A percentile compares a stretch with the other conserved stretches of the same genome.
Conservation (phyloP, 2,888 invertebrate species). For the Hypselothyrea guttata region DNA sequence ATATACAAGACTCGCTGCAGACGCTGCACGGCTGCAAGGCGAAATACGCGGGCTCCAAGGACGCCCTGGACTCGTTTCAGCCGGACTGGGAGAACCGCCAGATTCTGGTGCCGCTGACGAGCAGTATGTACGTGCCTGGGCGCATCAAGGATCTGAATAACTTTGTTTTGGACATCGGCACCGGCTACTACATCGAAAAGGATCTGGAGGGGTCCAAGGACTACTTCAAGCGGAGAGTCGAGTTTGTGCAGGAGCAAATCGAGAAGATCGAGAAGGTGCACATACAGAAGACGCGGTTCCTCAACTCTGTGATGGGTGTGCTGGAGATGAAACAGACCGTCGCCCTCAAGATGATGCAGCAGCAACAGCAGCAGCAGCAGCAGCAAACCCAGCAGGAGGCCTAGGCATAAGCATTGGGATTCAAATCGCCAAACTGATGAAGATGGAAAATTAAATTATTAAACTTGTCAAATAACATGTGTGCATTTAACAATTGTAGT, state of each 20-base stretch:
- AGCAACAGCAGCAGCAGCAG: constrained; percentile 61
- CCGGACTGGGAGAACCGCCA: constrained; percentile 90
- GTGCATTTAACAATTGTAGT: constrained; percentile 57
- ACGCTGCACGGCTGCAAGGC: constrained; percentile 94
- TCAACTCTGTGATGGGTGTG: constrained; percentile 90
- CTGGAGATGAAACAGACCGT: constrained; percentile 87
- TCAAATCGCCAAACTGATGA: constrained; percentile 28
- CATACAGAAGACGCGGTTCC: constrained; percentile 89
- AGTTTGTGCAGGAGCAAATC: constrained; percentile 96
- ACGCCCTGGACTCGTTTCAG: constrained; percentile 90
- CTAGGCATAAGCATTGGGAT: constrained; percentile 14
- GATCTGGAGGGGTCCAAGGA: constrained; percentile 91
- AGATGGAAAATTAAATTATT: constrained; percentile 69
- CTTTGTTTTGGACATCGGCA: constrained; percentile 97
- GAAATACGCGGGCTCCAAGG: constrained; percentile 94
- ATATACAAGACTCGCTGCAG: constrained; percentile 95
- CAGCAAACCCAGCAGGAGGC: constrained; percentile 44
- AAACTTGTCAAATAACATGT: no score
- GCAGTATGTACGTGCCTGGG: constrained; percentile 98
- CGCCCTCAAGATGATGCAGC: constrained; percentile 73
- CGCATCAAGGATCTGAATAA: constrained; percentile 91
- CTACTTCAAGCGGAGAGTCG: constrained; percentile 95
- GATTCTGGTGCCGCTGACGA: constrained; percentile 96
- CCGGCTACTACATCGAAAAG: constrained; percentile 98
- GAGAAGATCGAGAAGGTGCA: constrained; percentile 90